Percentiles rank a stretch among this genome's conserved stretches.
Conservation (phyloP, 1,140 invertebrate species). For the Drosophila mojavensis region DNA sequence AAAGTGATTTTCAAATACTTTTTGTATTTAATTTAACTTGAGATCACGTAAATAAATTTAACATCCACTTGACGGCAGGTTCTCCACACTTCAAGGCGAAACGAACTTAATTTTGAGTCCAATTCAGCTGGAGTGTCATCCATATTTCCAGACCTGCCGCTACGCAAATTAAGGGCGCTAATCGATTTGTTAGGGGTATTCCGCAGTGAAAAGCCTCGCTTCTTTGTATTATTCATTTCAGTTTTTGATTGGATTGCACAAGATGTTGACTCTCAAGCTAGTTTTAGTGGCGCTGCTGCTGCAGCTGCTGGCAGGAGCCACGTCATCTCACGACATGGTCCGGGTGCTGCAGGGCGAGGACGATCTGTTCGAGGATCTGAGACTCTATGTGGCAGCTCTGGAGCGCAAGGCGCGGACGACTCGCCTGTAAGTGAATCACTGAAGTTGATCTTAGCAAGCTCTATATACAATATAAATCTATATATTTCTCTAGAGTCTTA, state of each 20-base stretch:
- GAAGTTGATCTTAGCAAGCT: neutral
- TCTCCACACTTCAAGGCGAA: too few species aligned
- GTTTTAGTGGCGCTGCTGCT: conserved; percentile 18
- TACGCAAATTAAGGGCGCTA: neutral
- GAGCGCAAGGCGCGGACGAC: conserved; percentile 3
- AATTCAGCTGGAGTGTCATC: too few species aligned
- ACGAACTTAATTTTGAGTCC: too few species aligned
- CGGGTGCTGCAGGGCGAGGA: conserved; percentile 44
- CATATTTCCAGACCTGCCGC: too few species aligned
- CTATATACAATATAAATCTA: neutral
- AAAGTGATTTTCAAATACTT: too few species aligned
- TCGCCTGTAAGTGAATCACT: conserved; percentile 4
- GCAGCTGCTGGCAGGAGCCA: conserved; percentile 13
- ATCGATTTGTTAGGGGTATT: conserved; percentile 14
- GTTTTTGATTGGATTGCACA: neutral
- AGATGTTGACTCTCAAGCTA: conserved; percentile 9
- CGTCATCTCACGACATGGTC: conserved; percentile 28
- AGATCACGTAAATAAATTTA: too few species aligned
- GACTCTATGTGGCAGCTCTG: conserved; percentile 14
- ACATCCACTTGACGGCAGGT: too few species aligned
- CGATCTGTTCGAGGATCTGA: conserved; percentile 30
- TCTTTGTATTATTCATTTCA: neutral
- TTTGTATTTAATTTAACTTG: too few species aligned
- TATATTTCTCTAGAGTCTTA: neutral
- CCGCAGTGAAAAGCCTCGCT: too few species aligned